Evolutionary conservation across 2,797 vertebrate genomes (phyloP).

Genomic region (Periparus ater): DNA sequence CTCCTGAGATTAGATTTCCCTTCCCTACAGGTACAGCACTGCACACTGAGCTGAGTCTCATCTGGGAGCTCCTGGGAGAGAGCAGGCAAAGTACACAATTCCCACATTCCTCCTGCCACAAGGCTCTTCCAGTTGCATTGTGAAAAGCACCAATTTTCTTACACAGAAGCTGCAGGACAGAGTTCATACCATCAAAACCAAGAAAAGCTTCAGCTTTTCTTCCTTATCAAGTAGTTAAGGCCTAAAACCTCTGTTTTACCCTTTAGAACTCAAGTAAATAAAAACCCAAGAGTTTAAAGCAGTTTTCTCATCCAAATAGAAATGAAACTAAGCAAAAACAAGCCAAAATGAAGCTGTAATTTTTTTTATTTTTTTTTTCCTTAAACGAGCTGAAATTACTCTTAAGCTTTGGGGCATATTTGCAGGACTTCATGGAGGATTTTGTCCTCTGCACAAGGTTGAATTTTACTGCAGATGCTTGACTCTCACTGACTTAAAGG

Average conservation of each 20-base stretch:
- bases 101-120: not conserved
- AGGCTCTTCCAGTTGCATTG: not conserved
- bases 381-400: not conserved
- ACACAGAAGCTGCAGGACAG: not conserved
- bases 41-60: not conserved
- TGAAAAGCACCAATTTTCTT: not conserved
- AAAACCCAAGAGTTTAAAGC: not conserved
- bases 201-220: not conserved
- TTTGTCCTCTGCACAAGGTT: not conserved
- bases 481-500: not conserved
- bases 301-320: not conserved
- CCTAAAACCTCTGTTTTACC: not conserved
- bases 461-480: not conserved
- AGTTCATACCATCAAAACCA: not conserved
- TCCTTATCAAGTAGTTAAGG: not conserved
- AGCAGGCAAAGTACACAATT: not conserved
- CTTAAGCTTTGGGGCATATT: not conserved
- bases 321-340: not conserved
- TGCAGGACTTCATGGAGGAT: not conserved
- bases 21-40: not conserved
- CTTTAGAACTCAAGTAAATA: not conserved
- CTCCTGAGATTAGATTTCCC: not conserved
- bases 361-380: not conserved
- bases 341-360: not conserved
- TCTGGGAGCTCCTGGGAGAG: not conserved